Percentiles rank a stretch among this genome's conserved stretches.
Evolutionary conservation across 1,140 invertebrate species (phyloP).

Genomic region (Zaprionus gabonicus): DNA sequence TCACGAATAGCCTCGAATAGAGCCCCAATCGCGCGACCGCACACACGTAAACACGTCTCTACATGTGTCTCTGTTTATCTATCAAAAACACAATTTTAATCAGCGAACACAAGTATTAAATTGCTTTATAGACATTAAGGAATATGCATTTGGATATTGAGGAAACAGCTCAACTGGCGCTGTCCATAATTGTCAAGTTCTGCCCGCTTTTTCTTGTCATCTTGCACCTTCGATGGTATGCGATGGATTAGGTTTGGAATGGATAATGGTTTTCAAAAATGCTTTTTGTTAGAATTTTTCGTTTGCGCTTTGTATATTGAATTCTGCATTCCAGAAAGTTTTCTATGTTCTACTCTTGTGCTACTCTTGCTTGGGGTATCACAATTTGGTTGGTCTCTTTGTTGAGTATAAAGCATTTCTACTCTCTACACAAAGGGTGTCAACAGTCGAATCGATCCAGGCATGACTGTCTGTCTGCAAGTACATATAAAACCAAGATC

Average conservation of each 20-base stretch:
- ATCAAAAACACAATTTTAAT: slow-evolving; percentile 40
- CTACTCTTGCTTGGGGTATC: background rate
- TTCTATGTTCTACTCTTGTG: background rate
- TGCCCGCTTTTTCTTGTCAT: too few relatives aligned
- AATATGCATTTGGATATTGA: slow-evolving; percentile 9
- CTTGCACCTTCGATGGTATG: background rate
- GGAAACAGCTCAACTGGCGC: background rate
- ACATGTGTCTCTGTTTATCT: slow-evolving; percentile 21
- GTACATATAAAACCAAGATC: too few relatives aligned
- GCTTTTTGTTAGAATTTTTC: background rate
- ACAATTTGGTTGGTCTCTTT: background rate
- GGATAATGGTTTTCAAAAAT: background rate
- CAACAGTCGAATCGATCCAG: too few relatives aligned
- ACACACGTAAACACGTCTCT: slow-evolving; percentile 14
- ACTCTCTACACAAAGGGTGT: too few relatives aligned
- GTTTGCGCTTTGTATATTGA: background rate
- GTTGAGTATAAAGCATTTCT: too few relatives aligned
- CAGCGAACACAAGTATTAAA: slow-evolving; percentile 32
- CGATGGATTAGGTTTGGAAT: background rate
- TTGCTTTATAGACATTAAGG: slow-evolving; percentile 17
- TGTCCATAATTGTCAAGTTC: background rate
- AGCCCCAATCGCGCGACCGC: background rate
- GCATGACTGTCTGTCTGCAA: too few relatives aligned
- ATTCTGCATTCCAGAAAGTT: background rate
- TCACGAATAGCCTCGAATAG: slow-evolving; percentile 28